Conservation (phyloP, 2,113 vertebrate genomes). For the Morphnarchus princeps region DNA sequence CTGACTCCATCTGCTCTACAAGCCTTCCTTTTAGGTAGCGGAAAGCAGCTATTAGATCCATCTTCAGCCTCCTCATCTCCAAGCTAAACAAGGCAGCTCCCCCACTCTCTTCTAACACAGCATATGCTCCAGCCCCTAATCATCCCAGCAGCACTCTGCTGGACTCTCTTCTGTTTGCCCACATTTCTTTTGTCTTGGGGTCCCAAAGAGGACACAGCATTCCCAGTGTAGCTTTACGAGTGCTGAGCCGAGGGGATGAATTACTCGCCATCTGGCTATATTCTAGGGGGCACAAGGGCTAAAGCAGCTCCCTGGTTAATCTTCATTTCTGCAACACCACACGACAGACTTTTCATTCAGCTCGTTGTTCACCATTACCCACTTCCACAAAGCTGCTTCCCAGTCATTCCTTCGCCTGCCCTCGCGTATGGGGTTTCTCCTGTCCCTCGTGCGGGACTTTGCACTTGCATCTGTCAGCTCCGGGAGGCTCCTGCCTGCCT, state of each 20-base stretch:
- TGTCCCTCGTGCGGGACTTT: neutral
- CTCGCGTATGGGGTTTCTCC: fast-evolving
- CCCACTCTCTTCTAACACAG: neutral
- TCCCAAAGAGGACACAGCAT: neutral
- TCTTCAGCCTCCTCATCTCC: neutral
- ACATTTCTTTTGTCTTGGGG: neutral
- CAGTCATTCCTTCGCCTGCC: neutral
- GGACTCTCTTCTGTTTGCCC: neutral
- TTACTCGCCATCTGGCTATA: neutral
- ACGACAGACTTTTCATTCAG: neutral
- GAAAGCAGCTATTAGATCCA: neutral
- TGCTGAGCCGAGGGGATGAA: neutral
- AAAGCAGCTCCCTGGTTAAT: neutral
- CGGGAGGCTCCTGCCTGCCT: neutral
- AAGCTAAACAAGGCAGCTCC: neutral
- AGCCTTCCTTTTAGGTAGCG: neutral
- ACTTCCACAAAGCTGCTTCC: neutral
- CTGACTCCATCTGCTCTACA: neutral
- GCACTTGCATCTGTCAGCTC: neutral
- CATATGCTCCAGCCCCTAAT: neutral
- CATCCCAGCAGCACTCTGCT: neutral
- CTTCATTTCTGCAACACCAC: neutral
- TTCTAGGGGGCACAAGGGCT: neutral
- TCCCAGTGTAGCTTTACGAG: neutral
- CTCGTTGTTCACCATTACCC: neutral